Percentiles rank a stretch among this genome's conserved stretches.
phyloP scores from a whole-genome alignment of 2,113 vertebrate species.

The Leucopternis melanops region DNA sequence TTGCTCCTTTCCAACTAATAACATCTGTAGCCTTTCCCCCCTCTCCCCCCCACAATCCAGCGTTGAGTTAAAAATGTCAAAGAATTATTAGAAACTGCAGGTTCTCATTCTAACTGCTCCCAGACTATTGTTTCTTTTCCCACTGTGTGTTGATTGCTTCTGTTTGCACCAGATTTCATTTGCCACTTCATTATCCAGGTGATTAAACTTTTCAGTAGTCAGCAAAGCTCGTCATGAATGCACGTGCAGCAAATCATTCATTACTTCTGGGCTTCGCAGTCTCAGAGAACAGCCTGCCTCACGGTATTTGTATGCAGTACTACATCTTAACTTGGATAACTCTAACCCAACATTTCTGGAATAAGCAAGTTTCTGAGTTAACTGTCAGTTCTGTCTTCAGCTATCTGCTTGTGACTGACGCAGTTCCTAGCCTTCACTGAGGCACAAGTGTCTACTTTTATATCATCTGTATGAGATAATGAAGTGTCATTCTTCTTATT shows the following conservation, averaged over 20 bases:
- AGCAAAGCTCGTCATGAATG: neutral
- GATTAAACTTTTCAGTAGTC: neutral
- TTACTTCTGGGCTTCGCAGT: neutral
- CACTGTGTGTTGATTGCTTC: neutral
- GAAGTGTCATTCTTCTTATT: neutral
- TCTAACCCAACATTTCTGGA: neutral
- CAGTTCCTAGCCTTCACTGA: neutral
- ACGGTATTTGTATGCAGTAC: neutral
- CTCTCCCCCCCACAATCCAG: accelerated
- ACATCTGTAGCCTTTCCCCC: neutral
- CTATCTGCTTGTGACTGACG: neutral
- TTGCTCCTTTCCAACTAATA: neutral
- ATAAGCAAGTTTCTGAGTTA: neutral
- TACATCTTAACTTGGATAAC: neutral
- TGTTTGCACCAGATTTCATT: neutral
- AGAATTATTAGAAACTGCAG: neutral
- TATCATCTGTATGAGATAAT: neutral
- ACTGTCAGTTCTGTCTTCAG: neutral
- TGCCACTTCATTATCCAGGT: neutral
- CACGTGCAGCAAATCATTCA: neutral
- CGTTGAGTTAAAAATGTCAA: neutral
- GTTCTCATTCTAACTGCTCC: neutral
- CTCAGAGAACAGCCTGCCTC: neutral
- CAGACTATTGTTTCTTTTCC: neutral
- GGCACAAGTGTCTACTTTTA: neutral